phyloP scores from a whole-genome alignment of 2,888 invertebrate species.

The Drosophila meridiana region DNA sequence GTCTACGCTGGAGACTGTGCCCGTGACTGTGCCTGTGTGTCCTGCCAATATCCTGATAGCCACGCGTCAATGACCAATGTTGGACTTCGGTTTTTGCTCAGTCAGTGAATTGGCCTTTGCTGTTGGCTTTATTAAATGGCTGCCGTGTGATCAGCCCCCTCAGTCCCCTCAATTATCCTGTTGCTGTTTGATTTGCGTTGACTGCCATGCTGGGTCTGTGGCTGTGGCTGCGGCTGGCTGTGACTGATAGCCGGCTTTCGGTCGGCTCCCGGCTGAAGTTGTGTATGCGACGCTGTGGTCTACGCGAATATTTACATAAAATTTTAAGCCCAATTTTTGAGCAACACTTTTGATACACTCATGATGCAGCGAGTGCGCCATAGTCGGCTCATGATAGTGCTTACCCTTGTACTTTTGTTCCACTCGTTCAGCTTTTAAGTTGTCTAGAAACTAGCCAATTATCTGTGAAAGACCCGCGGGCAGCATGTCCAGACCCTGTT shows the following conservation, averaged over 20 bases:
- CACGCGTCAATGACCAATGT: constrained; percentile 64
- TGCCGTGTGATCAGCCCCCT: constrained; percentile 36
- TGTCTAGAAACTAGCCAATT: constrained; percentile 65
- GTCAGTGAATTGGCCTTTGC: constrained; percentile 37
- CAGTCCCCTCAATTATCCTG: neutral
- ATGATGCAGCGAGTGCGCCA: constrained; percentile 4
- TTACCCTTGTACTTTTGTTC: neutral
- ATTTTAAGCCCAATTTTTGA: constrained; percentile 22
- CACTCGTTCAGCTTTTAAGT: constrained; percentile 10
- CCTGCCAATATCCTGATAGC: constrained; percentile 52
- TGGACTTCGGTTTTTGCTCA: constrained; percentile 34
- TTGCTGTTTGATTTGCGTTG: constrained; percentile 7
- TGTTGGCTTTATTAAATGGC: constrained; percentile 53
- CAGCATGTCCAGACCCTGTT: constrained; percentile 21
- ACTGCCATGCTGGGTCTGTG: neutral
- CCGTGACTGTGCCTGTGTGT: constrained; percentile 6
- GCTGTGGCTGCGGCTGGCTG: constrained; percentile 5
- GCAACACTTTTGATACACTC: constrained; percentile 3
- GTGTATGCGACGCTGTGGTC: constrained; percentile 27
- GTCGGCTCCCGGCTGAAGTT: constrained; percentile 23
- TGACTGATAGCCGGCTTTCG: constrained; percentile 66
- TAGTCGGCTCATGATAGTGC: constrained; percentile 6
- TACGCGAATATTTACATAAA: constrained; percentile 34
- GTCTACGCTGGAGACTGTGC: neutral
- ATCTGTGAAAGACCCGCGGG: constrained; percentile 47